These are phyloP conservation scores for Bombus soroeensis DNA, from an alignment of 1,140 invertebrate species.

Conservation along the genomic window DNA sequence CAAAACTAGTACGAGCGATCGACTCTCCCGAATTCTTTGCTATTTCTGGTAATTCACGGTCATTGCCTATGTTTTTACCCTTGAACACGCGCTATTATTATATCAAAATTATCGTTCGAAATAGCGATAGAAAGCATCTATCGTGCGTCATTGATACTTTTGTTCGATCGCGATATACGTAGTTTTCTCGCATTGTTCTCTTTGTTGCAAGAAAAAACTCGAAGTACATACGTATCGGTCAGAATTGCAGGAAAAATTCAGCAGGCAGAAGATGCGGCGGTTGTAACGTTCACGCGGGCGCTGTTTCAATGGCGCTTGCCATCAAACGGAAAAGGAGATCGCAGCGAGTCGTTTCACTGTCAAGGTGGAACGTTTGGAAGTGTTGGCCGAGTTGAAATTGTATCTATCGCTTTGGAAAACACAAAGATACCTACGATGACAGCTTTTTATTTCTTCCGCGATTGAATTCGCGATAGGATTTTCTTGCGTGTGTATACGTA, in stretches of 20 bases:
- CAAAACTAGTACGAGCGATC: slow-evolving; percentile 5
- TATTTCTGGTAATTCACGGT: slow-evolving; percentile 15
- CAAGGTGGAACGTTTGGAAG: slow-evolving; percentile 39
- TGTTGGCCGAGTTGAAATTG: slow-evolving; percentile 27
- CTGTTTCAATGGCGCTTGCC: background rate
- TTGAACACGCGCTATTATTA: background rate
- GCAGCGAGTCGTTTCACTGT: slow-evolving; percentile 37
- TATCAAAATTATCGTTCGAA: background rate
- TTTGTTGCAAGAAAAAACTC: too few species aligned
- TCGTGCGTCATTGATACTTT: background rate
- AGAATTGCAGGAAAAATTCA: background rate
- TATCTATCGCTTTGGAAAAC: background rate
- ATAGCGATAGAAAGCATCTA: background rate
- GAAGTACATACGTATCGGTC: too few species aligned
- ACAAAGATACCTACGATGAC: too few species aligned
- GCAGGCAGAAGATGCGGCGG: background rate
- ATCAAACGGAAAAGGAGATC: background rate
- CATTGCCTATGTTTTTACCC: background rate
- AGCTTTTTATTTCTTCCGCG: too few species aligned
- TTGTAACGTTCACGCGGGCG: background rate
- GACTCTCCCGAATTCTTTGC: background rate
- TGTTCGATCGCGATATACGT: background rate
- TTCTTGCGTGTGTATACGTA: too few species aligned
- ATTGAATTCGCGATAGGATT: background rate
- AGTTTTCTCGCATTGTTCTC: background rate